phyloP scores from a whole-genome alignment of 2,113 vertebrate species.

The Prunella fulvescens region DNA sequence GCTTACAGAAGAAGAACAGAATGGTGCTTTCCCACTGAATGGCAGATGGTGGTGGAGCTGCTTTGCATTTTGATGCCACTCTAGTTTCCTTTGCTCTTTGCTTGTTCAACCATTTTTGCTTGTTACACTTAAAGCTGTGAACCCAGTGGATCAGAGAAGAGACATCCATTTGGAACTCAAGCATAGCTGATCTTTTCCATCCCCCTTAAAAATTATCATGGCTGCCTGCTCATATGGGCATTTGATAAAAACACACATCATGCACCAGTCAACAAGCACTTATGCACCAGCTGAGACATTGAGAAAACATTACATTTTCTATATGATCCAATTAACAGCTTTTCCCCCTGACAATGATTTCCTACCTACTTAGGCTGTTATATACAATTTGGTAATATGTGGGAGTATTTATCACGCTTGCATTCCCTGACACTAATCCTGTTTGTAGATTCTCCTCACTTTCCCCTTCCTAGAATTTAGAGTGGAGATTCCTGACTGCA shows the following conservation, averaged over 20 bases:
- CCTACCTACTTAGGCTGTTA: conserved; percentile 9
- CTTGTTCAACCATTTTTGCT: not conserved
- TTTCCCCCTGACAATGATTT: not conserved
- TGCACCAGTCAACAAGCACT: not conserved
- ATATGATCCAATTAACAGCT: conserved; percentile 47
- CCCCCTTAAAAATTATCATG: conserved; percentile 31
- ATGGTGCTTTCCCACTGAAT: fast-evolving
- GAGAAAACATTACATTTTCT: not conserved
- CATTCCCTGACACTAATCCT: conserved; percentile 41
- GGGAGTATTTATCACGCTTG: conserved; percentile 8
- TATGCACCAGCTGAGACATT: not conserved
- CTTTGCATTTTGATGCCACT: not conserved
- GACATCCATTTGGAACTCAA: not conserved
- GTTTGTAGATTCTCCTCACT: conserved; percentile 49
- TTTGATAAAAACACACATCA: not conserved
- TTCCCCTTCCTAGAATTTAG: not conserved
- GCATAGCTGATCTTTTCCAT: not conserved
- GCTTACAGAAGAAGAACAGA: not conserved
- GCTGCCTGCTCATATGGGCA: not conserved
- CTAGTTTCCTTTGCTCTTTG: not conserved
- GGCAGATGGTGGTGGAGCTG: not conserved
- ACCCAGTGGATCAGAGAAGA: not conserved
- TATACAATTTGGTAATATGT: not conserved
- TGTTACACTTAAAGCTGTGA: not conserved
- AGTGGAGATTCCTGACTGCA: not conserved